These are phyloP conservation scores for Tridacna crocea DNA, from an alignment of 2,888 invertebrate genomes.

Conservation along the genomic window DNA sequence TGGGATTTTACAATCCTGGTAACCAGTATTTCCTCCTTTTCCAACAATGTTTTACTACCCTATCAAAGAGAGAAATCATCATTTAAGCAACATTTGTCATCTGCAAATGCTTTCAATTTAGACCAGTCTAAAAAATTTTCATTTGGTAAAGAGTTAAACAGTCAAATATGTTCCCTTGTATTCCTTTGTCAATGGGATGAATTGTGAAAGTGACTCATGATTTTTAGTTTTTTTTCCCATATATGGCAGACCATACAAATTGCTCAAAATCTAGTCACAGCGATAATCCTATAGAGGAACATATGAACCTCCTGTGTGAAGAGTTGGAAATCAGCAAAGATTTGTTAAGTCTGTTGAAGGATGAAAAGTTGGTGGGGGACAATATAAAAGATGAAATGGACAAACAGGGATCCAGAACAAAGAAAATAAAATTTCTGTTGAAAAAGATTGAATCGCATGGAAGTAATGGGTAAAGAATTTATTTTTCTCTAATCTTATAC, in stretches of 20 bases:
- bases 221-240: not conserved
- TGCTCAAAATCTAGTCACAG: constrained; percentile 11
- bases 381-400: constrained; percentile 50
- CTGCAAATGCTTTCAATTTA: too few relatives aligned
- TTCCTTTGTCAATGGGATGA: too few relatives aligned
- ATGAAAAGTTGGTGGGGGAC: constrained; percentile 44
- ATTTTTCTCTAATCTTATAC: too few relatives aligned
- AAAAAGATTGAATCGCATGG: constrained; percentile 51
- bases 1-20: too few relatives aligned
- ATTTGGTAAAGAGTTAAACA: too few relatives aligned
- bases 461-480: constrained; percentile 42
- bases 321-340: constrained; percentile 59
- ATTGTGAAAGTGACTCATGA: too few relatives aligned
- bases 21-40: too few relatives aligned
- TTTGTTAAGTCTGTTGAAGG: constrained; percentile 43
- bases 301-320: constrained; percentile 59
- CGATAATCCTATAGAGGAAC: constrained; percentile 54
- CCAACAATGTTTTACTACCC: too few relatives aligned
- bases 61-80: too few relatives aligned
- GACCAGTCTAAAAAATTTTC: too few relatives aligned
- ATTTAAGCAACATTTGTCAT: too few relatives aligned
- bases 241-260: not conserved
- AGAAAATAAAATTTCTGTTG: constrained; percentile 54
- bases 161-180: too few relatives aligned
- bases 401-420: constrained; percentile 50